Evolutionary conservation across 2,888 invertebrate genomes (phyloP).

Genomic region (Asteroscopus sphinx): DNA sequence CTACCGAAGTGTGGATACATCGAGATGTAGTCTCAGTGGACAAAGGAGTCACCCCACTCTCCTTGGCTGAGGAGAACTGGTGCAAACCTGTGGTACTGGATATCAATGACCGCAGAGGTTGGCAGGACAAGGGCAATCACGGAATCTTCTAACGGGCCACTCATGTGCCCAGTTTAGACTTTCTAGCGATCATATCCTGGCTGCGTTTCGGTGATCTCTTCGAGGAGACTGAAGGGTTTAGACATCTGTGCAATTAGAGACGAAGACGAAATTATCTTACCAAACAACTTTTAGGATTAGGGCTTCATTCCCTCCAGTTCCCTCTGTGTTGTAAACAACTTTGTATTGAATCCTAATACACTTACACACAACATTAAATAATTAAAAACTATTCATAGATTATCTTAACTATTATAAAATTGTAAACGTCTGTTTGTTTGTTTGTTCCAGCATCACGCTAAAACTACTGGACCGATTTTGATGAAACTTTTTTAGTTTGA

Average conservation of each 20-base stretch:
- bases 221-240: background rate
- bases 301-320: too few relatives aligned
- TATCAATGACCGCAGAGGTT: background rate
- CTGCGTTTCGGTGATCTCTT: background rate
- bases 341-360: too few relatives aligned
- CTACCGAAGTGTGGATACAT: background rate
- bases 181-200: background rate
- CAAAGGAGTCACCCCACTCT: slow-evolving; percentile 1
- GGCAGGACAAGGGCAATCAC: background rate
- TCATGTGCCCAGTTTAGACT: background rate
- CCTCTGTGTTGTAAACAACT: too few relatives aligned
- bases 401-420: too few relatives aligned
- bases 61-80: slow-evolving; percentile 4
- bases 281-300: too few relatives aligned
- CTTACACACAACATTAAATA: too few relatives aligned
- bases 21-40: background rate
- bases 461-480: too few relatives aligned
- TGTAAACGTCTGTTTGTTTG: too few relatives aligned
- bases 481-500: too few relatives aligned
- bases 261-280: too few relatives aligned
- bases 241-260: background rate
- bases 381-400: too few relatives aligned
- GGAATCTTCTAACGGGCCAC: background rate
- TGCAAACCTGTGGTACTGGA: background rate
- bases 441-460: too few relatives aligned